A percentile compares a stretch with the other conserved stretches of the same genome.
These are phyloP conservation scores for Gadopsis bispinosus DNA, from an alignment of 2,797 vertebrate genomes.

Conservation along the genomic window DNA sequence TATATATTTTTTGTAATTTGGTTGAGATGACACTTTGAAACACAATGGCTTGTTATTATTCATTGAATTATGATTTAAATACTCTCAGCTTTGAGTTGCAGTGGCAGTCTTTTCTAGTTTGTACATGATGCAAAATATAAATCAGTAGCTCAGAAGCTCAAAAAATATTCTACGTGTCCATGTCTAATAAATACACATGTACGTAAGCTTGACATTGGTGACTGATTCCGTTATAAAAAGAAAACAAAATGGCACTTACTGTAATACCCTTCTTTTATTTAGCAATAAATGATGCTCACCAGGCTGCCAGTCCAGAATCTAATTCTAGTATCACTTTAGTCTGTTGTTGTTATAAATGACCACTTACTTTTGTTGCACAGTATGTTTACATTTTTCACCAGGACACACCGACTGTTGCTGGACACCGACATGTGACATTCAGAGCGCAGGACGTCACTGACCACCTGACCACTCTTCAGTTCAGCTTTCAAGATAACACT, in stretches of 20 bases:
- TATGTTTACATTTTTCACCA: background rate
- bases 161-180: background rate
- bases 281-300: background rate
- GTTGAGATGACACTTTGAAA: background rate
- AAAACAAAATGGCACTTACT: background rate
- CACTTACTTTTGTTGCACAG: background rate
- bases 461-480: slow-evolving; percentile 13
- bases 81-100: background rate
- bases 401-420: slow-evolving; percentile 10
- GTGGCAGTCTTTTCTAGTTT: background rate
- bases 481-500: slow-evolving; percentile 13
- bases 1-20: background rate
- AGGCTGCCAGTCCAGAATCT: background rate
- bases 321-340: background rate
- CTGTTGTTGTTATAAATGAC: background rate
- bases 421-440: slow-evolving; percentile 24
- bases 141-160: background rate
- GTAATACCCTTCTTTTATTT: background rate
- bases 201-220: background rate
- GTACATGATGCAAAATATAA: background rate
- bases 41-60: background rate
- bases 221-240: background rate
- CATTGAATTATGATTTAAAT: background rate
- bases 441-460: slow-evolving; percentile 11
- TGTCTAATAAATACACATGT: background rate